Evolutionary conservation across 2,888 invertebrate genomes (phyloP).

Genomic region (Hypena proboscidalis): DNA sequence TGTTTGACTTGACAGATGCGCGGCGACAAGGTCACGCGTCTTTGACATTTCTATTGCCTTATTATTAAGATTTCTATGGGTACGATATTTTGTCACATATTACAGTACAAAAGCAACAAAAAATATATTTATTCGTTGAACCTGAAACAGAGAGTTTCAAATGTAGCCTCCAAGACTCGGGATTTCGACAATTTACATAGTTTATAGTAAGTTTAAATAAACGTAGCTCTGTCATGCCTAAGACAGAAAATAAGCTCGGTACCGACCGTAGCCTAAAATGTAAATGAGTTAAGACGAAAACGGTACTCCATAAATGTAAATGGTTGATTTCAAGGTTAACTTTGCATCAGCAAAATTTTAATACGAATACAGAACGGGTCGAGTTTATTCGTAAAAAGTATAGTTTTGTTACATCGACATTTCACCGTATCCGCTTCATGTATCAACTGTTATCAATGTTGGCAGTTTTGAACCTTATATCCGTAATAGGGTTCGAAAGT

Average conservation of each 20-base stretch:
- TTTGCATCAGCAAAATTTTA: conserved; percentile 40
- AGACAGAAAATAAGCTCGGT: conserved; percentile 43
- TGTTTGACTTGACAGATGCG: no score
- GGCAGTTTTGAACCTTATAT: no score
- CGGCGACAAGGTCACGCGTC: no score
- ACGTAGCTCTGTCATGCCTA: conserved; percentile 30
- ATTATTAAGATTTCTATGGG: no score
- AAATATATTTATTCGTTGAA: no score
- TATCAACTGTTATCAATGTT: no score
- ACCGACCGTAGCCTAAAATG: conserved; percentile 41
- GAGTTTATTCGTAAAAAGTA: conserved; percentile 13
- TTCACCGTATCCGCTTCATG: conserved; percentile 7
- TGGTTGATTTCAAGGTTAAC: conserved; percentile 47
- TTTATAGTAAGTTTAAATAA: conserved; percentile 15
- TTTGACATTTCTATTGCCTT: no score
- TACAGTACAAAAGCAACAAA: no score
- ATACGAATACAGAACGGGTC: conserved; percentile 26
- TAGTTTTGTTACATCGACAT: conserved; percentile 11
- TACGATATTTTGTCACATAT: no score
- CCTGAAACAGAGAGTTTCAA: no score
- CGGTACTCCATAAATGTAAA: conserved; percentile 52
- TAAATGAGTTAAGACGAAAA: conserved; percentile 50
- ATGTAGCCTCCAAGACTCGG: conserved; percentile 24
- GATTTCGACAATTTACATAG: conserved; percentile 30
- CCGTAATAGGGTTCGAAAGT: no score